phyloP scores from a whole-genome alignment of 2,888 invertebrate species.

The Polydrusus tereticollis region DNA sequence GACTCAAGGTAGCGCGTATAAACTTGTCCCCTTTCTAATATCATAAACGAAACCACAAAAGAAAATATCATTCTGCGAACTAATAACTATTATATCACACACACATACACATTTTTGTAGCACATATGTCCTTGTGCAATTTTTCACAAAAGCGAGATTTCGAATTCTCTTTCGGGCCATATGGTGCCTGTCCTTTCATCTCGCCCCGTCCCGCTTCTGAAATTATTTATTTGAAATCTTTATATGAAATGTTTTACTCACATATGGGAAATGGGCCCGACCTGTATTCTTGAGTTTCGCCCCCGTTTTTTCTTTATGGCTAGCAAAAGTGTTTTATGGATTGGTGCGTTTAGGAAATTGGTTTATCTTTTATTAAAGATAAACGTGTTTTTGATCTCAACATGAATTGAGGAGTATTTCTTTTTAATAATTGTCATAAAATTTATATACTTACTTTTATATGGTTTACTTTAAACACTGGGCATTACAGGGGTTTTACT shows the following conservation, averaged over 20 bases:
- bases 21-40: too few relatives aligned
- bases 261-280: not conserved
- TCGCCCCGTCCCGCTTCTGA: not conserved
- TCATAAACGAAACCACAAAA: too few relatives aligned
- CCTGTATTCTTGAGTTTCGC: not conserved
- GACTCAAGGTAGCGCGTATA: too few relatives aligned
- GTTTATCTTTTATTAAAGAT: too few relatives aligned
- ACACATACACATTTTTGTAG: not conserved
- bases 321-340: not conserved
- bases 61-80: too few relatives aligned
- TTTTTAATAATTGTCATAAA: too few relatives aligned
- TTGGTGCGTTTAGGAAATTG: not conserved
- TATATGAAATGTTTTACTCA: not conserved
- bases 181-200: slow-evolving; percentile 4
- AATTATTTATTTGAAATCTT: slow-evolving; percentile 5
- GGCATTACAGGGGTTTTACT: too few relatives aligned
- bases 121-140: not conserved
- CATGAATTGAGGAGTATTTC: too few relatives aligned
- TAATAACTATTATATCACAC: too few relatives aligned
- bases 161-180: slow-evolving; percentile 1
- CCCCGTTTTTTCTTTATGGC: not conserved
- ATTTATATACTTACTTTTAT: too few relatives aligned
- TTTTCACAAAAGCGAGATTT: slow-evolving; percentile 11
- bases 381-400: too few relatives aligned
- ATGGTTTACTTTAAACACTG: too few relatives aligned